Evolutionary conservation across 1,140 invertebrate species (phyloP), one percentile per base, ranked within the genome.

Genomic region (Zaprionus ghesquierei): DNA sequence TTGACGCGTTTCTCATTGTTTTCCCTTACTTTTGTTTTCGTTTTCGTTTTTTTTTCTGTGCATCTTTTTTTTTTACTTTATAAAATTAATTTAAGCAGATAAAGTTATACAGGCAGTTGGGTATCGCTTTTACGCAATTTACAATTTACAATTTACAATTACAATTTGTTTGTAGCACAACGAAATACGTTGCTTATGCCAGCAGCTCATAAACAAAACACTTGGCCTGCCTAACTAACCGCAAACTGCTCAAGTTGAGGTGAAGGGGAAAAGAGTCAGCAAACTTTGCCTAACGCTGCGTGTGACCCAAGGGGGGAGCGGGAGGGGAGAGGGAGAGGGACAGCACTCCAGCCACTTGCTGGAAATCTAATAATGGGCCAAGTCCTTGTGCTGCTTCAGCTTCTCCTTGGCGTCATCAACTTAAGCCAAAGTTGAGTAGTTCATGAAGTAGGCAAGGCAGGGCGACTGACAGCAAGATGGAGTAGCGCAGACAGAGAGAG

Each of bases 321-420:
- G 50, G 27, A 20, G 22, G 29, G n/a, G 12, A 22, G 6, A n/a
- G 12, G 0, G 9, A 27, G 9, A 0, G 33, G 63, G 33, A 23
- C n/a, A 38, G 58, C 49, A 55, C 62, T 56, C 31, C 13, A 60
- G 66, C 68, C 51, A 79, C 82, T 89, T 87, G 79, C 62, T 68
- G 69, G 56, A 77, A 87, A 80, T 87, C 84, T 87, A 84, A 89
- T 87, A 87, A 87, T 84, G 84, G 70, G 69, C 72, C 54, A 71
- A 65, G 49, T 69, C 72, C 35, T 61, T 61, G 20, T 29, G 35
- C 20, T 35, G 27, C 13, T 33, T n/a, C 13, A 35, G 33, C 5
- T 35, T 5, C 12, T 13, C 51, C 31, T 20, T 50, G 35, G 22
- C 53, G 20, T 38, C 69, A 18, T 41, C 41, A 46, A 46, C 72